A percentile compares a stretch with the other conserved stretches of the same genome.
phyloP scores from a whole-genome alignment of 2,888 invertebrate genomes.

The Pandemis cinnamomeana region DNA sequence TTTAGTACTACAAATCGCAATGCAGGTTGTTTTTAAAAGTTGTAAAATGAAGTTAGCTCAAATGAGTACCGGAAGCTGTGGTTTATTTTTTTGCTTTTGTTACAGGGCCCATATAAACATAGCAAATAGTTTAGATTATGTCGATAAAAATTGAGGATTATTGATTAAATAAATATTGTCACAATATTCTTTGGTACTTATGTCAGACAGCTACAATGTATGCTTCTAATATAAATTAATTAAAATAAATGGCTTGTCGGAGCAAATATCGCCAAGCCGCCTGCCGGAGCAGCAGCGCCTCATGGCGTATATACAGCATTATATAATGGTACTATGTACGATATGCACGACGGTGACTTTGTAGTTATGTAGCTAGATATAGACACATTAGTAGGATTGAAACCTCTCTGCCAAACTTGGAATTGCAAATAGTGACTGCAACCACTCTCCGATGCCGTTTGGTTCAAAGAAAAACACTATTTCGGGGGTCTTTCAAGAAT shows the following conservation, averaged over 20 bases:
- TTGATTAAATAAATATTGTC: background rate
- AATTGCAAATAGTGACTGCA: constrained; percentile 79
- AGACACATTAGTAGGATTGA: constrained; percentile 80
- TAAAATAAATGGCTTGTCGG: constrained; percentile 24
- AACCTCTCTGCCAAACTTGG: constrained; percentile 77
- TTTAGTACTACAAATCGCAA: too few relatives aligned
- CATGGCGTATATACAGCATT: background rate
- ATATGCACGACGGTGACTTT: constrained; percentile 26
- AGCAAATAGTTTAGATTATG: background rate
- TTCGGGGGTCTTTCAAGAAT: constrained; percentile 53
- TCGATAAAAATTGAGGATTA: background rate
- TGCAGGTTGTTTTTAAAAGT: too few relatives aligned
- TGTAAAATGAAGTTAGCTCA: too few relatives aligned
- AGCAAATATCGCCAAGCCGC: constrained; percentile 14
- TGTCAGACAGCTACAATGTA: background rate
- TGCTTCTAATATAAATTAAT: constrained; percentile 22
- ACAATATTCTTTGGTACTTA: background rate
- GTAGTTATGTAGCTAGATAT: constrained; percentile 40
- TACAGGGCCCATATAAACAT: background rate
- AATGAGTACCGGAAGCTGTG: too few relatives aligned
- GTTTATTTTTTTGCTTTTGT: too few relatives aligned
- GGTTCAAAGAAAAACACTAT: constrained; percentile 67
- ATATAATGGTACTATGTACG: constrained; percentile 21
- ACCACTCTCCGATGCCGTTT: constrained; percentile 69
- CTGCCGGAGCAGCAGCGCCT: constrained; percentile 3